phyloP scores from a whole-genome alignment of 2,888 invertebrate species.

The Chrysina gloriosa region DNA sequence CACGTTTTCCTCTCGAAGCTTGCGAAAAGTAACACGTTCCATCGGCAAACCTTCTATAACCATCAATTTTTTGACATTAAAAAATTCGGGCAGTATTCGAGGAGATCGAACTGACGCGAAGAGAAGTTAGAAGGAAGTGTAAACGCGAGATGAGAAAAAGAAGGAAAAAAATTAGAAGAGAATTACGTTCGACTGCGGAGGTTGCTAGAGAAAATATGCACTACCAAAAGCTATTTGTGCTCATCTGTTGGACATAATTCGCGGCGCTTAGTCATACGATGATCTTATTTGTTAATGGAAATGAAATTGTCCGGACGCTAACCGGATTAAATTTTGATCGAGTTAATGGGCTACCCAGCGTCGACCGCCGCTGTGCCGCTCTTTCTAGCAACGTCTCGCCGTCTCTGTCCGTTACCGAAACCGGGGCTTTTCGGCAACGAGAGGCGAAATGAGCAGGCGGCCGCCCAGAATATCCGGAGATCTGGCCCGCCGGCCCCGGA shows the following conservation, averaged over 20 bases:
- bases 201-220: conserved; percentile 6
- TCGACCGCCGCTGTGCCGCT: not conserved
- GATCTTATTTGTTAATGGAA: conserved; percentile 57
- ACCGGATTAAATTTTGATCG: conserved; percentile 57
- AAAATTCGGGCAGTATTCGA: too few species aligned
- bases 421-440: not conserved
- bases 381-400: too few species aligned
- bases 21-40: too few species aligned
- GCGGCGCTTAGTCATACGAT: conserved; percentile 47
- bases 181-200: too few species aligned
- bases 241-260: conserved; percentile 41
- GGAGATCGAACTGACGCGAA: too few species aligned
- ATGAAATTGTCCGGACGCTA: conserved; percentile 56
- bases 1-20: too few species aligned
- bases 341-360: conserved; percentile 51
- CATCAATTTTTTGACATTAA: too few species aligned
- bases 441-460: not conserved
- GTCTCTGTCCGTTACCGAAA: not conserved
- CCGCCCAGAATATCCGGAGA: not conserved
- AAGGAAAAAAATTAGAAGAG: too few species aligned
- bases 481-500: conserved; percentile 3
- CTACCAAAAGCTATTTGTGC: not conserved
- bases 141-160: too few species aligned
- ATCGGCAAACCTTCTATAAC: too few species aligned
- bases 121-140: too few species aligned